Conservation (phyloP, 2,888 invertebrate species). For the Mythimna lalbum region DNA sequence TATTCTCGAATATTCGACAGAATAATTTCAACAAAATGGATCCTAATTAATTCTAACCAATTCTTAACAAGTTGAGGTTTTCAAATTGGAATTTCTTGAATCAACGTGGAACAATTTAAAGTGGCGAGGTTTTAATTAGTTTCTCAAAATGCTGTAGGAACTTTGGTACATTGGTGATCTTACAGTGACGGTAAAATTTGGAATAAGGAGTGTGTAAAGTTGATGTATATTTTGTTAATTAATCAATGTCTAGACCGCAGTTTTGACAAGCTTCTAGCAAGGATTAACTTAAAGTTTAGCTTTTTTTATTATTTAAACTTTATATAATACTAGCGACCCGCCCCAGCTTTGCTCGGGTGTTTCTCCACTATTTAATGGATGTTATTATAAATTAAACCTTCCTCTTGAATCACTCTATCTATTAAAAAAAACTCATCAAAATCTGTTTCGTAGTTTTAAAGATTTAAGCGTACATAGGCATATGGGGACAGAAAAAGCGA, state of each 20-base stretch:
- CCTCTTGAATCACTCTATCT: too few species aligned
- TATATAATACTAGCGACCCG: too few species aligned
- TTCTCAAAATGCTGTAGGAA: conserved; percentile 49
- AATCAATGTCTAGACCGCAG: conserved; percentile 12
- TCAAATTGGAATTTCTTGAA: conserved; percentile 58
- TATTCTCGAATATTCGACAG: conserved; percentile 35
- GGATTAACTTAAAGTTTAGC: too few species aligned
- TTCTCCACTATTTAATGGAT: too few species aligned
- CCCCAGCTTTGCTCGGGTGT: too few species aligned
- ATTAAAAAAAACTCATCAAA: too few species aligned
- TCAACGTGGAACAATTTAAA: conserved; percentile 56
- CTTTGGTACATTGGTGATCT: conserved; percentile 41
- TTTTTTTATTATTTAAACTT: too few species aligned
- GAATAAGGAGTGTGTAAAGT: conserved; percentile 4
- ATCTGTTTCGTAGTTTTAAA: too few species aligned
- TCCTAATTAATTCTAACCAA: conserved; percentile 55
- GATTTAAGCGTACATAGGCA: too few species aligned
- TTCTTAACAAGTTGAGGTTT: conserved; percentile 61
- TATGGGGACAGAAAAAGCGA: too few species aligned
- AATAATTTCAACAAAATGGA: conserved; percentile 44
- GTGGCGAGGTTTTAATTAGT: conserved; percentile 54
- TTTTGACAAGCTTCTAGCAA: background rate
- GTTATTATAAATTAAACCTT: too few species aligned
- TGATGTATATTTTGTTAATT: conserved; percentile 18
- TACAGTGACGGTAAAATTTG: conserved; percentile 21